phyloP scores from a whole-genome alignment of 2,113 vertebrate genomes.

The Vidua chalybeata region DNA sequence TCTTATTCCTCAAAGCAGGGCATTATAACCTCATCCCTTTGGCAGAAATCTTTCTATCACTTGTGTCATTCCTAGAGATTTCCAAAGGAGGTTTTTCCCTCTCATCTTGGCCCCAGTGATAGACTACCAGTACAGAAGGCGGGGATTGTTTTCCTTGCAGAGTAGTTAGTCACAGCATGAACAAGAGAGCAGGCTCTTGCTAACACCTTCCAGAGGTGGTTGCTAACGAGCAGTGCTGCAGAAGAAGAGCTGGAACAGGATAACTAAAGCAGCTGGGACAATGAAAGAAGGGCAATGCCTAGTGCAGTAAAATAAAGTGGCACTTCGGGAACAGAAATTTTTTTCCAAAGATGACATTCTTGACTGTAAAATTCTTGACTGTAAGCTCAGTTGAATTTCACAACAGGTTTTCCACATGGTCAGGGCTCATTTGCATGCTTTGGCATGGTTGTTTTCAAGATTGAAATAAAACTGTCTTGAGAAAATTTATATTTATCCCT shows the following conservation, averaged over 20 bases:
- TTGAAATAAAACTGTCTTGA: neutral
- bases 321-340: neutral
- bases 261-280: neutral
- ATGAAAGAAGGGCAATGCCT: neutral
- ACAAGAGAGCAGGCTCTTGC: neutral
- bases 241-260: neutral
- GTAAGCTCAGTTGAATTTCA: neutral
- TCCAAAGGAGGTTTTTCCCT: neutral
- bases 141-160: neutral
- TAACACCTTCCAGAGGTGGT: rapidly evolving
- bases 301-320: neutral
- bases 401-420: neutral
- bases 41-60: neutral
- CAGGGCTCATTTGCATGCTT: neutral
- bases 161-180: neutral
- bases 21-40: neutral
- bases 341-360: neutral
- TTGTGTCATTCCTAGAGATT: neutral
- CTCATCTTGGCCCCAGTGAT: neutral
- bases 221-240: neutral
- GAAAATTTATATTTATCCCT: neutral
- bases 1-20: neutral
- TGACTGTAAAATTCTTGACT: neutral
- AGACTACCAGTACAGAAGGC: neutral
- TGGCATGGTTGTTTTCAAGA: neutral